These are phyloP conservation scores for Meteorus colon DNA, from an alignment of 2,888 invertebrate species.

Conservation along the genomic window DNA sequence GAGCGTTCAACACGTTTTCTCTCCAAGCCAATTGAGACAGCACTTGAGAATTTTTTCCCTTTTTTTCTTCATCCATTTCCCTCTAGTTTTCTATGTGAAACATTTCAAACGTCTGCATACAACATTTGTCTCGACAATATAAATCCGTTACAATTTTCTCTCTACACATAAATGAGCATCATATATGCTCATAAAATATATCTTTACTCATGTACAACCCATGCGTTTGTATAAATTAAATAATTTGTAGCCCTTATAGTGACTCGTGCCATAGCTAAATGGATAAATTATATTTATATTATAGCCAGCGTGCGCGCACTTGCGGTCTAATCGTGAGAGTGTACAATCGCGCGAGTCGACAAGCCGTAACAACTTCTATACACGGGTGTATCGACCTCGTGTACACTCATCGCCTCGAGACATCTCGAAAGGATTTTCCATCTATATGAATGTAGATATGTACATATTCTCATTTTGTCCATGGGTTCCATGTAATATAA, in stretches of 20 bases:
- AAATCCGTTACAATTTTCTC: too few species aligned
- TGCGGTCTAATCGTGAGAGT: conserved; percentile 48
- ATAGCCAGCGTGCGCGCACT: conserved; percentile 40
- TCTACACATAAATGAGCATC: too few species aligned
- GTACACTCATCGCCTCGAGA: conserved; percentile 27
- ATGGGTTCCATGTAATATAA: too few species aligned
- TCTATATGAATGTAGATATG: not conserved
- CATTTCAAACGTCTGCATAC: too few species aligned
- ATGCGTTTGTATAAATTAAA: not conserved
- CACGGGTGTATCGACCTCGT: conserved; percentile 61
- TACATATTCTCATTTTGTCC: too few species aligned
- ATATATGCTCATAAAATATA: not conserved
- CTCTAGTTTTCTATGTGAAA: not conserved
- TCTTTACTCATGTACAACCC: not conserved
- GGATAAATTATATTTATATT: conserved; percentile 46
- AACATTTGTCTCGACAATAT: too few species aligned
- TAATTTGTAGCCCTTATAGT: not conserved
- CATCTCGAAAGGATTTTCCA: conserved; percentile 14
- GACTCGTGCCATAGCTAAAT: conserved; percentile 49
- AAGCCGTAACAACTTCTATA: conserved; percentile 35
- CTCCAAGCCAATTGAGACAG: not conserved
- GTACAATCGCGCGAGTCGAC: conserved; percentile 51
- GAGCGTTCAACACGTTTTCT: not conserved
- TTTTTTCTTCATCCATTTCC: not conserved
- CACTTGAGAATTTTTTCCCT: not conserved